phyloP scores from a whole-genome alignment of 2,888 invertebrate species.

The Lamproptera curius region DNA sequence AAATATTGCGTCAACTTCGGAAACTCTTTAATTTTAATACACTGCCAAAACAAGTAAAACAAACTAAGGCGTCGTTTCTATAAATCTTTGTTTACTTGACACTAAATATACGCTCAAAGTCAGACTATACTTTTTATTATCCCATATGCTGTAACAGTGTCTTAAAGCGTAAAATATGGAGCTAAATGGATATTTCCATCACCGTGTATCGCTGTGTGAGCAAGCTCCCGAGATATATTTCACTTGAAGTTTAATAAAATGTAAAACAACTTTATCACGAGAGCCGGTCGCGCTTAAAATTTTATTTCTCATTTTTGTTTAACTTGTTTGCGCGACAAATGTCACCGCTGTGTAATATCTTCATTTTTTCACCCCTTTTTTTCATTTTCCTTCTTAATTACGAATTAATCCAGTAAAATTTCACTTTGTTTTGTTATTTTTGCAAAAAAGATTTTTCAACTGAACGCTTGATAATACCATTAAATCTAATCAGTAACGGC shows the following conservation, averaged over 20 bases:
- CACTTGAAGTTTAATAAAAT: constrained; percentile 26
- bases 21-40: constrained; percentile 6
- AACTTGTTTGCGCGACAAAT: constrained; percentile 30
- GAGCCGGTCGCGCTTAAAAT: constrained; percentile 23
- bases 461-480: no score
- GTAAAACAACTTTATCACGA: constrained; percentile 29
- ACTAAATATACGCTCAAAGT: not conserved
- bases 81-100: no score
- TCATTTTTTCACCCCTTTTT: constrained; percentile 28
- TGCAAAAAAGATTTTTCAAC: no score
- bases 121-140: constrained; percentile 8
- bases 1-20: constrained; percentile 28
- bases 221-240: constrained; percentile 13
- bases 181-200: constrained; percentile 23
- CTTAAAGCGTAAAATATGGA: constrained; percentile 18
- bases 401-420: constrained; percentile 33
- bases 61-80: no score
- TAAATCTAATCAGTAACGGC: no score
- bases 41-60: not conserved
- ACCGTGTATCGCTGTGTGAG: constrained; percentile 7
- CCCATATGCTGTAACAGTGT: constrained; percentile 8
- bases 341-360: constrained; percentile 33
- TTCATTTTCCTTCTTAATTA: constrained; percentile 24
- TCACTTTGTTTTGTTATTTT: no score
- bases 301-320: constrained; percentile 29